A percentile compares a stretch with the other conserved stretches of the same genome.
phyloP scores from a whole-genome alignment of 2,888 invertebrate genomes.

The Pristionchus maxplancki region DNA sequence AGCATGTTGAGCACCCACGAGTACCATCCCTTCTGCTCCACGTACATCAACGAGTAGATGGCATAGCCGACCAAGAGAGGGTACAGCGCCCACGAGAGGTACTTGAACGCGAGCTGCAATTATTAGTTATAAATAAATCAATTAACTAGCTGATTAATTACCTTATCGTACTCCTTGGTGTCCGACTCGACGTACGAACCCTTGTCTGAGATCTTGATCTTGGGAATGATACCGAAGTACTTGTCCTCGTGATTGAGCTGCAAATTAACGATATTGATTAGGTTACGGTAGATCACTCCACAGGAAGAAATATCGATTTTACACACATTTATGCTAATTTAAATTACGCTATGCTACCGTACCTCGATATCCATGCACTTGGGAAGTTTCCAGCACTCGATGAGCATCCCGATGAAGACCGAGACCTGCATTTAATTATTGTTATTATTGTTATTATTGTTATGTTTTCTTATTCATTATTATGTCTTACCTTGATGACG shows the following conservation, averaged over 20 bases:
- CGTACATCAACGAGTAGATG: slow-evolving; percentile 93
- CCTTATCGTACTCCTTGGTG: slow-evolving; percentile 91
- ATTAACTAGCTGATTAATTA: slow-evolving; percentile 61
- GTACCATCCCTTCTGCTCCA: slow-evolving; percentile 95
- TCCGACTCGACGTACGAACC: slow-evolving; percentile 95
- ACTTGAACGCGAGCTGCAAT: slow-evolving; percentile 89
- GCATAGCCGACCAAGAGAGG: slow-evolving; percentile 95
- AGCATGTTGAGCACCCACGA: slow-evolving; percentile 96
- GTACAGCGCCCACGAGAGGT: slow-evolving; percentile 95
- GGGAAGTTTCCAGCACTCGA: slow-evolving; percentile 99
- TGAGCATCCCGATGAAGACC: slow-evolving; percentile 93
- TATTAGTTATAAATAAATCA: not conserved
- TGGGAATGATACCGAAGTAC: slow-evolving; percentile 88
- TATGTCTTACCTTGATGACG: slow-evolving; percentile 83
- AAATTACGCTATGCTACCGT: too few relatives aligned
- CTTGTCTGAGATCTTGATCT: slow-evolving; percentile 90
- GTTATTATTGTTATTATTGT: too few relatives aligned
- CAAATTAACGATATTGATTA: not conserved
- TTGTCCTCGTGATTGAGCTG: slow-evolving; percentile 76
- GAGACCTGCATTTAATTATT: slow-evolving; percentile 83
- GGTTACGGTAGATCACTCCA: too few relatives aligned
- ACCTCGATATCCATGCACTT: slow-evolving; percentile 85
- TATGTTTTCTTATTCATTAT: not conserved
- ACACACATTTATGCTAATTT: too few relatives aligned
- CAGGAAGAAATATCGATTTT: too few relatives aligned